Percentiles rank a stretch among this genome's conserved stretches.
These are phyloP conservation scores for Thymelicus acteon DNA, from an alignment of 2,888 invertebrate genomes.

Conservation along the genomic window DNA sequence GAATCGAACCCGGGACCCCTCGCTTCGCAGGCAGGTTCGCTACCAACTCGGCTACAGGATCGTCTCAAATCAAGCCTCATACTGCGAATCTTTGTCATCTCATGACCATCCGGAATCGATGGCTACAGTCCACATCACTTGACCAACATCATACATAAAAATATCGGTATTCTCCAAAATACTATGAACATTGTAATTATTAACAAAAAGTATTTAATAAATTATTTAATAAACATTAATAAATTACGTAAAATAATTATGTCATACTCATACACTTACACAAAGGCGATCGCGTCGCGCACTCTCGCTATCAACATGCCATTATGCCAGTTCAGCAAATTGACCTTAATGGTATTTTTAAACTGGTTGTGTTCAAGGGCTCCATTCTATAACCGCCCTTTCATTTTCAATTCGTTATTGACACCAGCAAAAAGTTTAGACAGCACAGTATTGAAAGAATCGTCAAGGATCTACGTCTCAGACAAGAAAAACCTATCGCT, in stretches of 20 bases:
- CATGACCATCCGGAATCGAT: no score
- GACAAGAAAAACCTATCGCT: no score
- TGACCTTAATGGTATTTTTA: constrained; percentile 12
- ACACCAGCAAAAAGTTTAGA: background rate
- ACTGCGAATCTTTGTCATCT: no score
- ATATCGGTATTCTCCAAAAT: background rate
- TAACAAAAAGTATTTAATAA: background rate
- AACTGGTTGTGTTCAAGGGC: constrained; percentile 11
- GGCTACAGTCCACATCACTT: no score
- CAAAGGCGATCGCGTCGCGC: background rate
- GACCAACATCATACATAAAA: no score
- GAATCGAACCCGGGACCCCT: no score
- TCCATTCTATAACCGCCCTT: background rate
- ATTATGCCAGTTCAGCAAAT: background rate
- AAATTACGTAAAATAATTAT: constrained; percentile 1
- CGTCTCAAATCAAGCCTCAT: no score
- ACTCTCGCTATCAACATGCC: background rate
- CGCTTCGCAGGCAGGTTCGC: no score
- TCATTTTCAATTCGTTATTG: background rate
- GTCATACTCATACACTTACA: background rate
- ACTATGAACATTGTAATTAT: background rate
- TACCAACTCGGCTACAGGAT: no score
- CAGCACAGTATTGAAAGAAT: background rate
- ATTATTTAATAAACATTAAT: background rate
- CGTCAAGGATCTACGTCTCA: background rate